phyloP scores from a whole-genome alignment of 2,797 vertebrate species.

The Huso huso region DNA sequence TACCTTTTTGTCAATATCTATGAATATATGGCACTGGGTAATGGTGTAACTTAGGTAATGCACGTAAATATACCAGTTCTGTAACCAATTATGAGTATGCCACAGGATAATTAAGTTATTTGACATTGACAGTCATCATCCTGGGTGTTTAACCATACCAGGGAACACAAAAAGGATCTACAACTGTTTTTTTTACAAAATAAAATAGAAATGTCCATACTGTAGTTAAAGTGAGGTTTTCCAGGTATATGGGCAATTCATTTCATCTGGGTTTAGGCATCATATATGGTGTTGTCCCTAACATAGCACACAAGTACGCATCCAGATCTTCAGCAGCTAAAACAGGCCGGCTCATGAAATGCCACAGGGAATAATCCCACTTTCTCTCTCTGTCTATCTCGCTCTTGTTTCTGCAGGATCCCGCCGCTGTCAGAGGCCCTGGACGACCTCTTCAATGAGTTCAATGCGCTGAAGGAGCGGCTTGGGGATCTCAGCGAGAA shows the following conservation, averaged over 20 bases:
- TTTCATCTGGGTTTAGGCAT: constrained; percentile 11
- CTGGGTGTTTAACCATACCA: too few species aligned
- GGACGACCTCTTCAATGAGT: constrained; percentile 67
- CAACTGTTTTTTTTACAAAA: too few species aligned
- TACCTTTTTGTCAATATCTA: background rate
- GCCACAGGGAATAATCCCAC: background rate
- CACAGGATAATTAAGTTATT: too few species aligned
- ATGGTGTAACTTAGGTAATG: constrained; percentile 2
- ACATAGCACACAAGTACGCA: background rate
- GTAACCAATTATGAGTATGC: too few species aligned
- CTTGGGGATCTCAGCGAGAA: constrained; percentile 61
- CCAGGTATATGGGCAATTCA: too few species aligned
- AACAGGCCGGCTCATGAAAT: too few species aligned
- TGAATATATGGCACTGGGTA: background rate
- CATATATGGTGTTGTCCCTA: constrained; percentile 11
- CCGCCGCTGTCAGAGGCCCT: constrained; percentile 61
- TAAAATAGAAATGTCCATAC: too few species aligned
- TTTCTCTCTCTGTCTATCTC: constrained; percentile 1
- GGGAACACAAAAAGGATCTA: too few species aligned
- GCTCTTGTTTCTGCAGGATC: constrained; percentile 42
- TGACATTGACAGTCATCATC: too few species aligned
- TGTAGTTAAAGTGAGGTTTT: too few species aligned
- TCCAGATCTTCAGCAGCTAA: background rate
- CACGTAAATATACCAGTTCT: too few species aligned
- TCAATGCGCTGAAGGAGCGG: constrained; percentile 62